These are phyloP conservation scores for Ophion obscuratus DNA, from an alignment of 2,888 invertebrate species.

Conservation along the genomic window DNA sequence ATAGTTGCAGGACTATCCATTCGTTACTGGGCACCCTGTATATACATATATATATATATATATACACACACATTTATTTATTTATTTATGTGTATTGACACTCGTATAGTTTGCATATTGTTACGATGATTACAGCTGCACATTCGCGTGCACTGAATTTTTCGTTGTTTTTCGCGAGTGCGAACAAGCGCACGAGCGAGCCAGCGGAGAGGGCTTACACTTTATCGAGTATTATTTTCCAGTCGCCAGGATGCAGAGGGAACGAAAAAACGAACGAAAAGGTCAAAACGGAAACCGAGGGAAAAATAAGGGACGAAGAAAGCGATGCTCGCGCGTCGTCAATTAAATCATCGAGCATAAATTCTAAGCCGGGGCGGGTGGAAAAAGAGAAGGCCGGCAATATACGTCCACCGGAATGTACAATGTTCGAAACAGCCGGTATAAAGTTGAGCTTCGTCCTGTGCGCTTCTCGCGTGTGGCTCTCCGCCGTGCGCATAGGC, in stretches of 20 bases:
- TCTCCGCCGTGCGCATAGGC: neutral
- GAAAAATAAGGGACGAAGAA: constrained; percentile 32
- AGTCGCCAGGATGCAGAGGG: neutral
- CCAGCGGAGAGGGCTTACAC: constrained; percentile 39
- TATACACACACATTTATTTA: constrained; percentile 28
- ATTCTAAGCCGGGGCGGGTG: constrained; percentile 67
- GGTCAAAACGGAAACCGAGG: constrained; percentile 2
- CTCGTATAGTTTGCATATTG: constrained; percentile 51
- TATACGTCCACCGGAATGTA: constrained; percentile 74
- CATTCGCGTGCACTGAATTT: constrained; percentile 23
- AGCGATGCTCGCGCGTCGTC: constrained; percentile 66
- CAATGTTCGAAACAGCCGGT: constrained; percentile 78
- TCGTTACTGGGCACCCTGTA: too few species aligned
- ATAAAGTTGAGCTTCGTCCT: constrained; percentile 77
- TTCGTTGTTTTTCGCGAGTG: constrained; percentile 39
- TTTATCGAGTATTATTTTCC: constrained; percentile 63
- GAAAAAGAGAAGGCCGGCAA: constrained; percentile 67
- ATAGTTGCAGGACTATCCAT: too few species aligned
- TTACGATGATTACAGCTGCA: constrained; percentile 39
- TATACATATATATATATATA: constrained; percentile 17
- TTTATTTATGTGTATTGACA: neutral
- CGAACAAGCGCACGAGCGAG: constrained; percentile 23
- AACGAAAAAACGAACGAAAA: neutral
- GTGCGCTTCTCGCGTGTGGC: constrained; percentile 48
- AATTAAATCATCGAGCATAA: constrained; percentile 79